Percentiles rank a stretch among this genome's conserved stretches.
Evolutionary conservation across 2,113 vertebrate species (phyloP).

Genomic region (Callithrix jacchus): DNA sequence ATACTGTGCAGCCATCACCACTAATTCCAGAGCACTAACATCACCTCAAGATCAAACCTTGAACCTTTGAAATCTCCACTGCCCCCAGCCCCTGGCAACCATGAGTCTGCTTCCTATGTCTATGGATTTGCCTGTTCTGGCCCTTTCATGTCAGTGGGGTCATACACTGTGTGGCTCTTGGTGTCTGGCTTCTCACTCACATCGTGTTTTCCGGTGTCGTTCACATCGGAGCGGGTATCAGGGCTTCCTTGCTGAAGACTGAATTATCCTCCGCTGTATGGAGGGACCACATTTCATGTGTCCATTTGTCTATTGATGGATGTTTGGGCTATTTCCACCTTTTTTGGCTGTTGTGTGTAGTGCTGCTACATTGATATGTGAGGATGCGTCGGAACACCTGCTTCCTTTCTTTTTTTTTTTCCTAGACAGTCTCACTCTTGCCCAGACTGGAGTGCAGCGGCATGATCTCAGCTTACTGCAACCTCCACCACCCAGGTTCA

Average conservation of each 20-base stretch:
- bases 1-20: background rate
- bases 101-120: background rate
- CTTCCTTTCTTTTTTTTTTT: no score
- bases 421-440: no score
- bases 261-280: background rate
- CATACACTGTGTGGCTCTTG: accelerated
- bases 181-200: background rate
- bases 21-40: background rate
- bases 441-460: no score
- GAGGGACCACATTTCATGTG: background rate
- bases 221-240: accelerated
- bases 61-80: background rate
- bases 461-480: no score
- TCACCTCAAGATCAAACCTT: background rate
- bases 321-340: background rate
- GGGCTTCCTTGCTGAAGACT: background rate
- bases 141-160: accelerated
- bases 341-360: background rate
- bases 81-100: background rate
- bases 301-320: background rate
- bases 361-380: accelerated
- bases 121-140: background rate
- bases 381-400: background rate
- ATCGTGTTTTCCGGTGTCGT: accelerated
- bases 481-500: no score